Conservation (phyloP, 92 coral and sea anemone genomes). For the Actinernus sp. region DNA sequence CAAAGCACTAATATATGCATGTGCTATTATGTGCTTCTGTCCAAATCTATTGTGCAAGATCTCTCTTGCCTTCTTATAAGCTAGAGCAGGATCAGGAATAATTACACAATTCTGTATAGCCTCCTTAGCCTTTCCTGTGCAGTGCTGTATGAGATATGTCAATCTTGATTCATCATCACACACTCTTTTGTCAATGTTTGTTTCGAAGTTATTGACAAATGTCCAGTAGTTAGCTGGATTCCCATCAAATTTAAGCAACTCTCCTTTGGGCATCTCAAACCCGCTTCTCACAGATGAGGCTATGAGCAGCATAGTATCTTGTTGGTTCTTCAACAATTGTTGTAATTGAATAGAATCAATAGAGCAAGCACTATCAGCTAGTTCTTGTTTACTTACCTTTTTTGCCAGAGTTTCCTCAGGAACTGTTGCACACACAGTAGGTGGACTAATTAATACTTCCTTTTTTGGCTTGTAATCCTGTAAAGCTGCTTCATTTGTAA, state of each 20-base stretch:
- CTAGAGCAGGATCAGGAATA: slow-evolving; percentile 19
- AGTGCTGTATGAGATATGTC: slow-evolving; percentile 45
- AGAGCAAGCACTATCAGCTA: neutral
- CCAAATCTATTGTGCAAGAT: slow-evolving; percentile 42
- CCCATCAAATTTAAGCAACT: slow-evolving; percentile 12
- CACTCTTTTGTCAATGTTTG: slow-evolving; percentile 30
- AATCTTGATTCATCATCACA: slow-evolving; percentile 22
- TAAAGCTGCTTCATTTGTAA: too few species aligned
- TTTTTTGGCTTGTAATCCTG: too few species aligned
- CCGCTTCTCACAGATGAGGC: neutral
- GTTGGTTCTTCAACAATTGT: neutral
- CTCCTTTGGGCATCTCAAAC: slow-evolving; percentile 11
- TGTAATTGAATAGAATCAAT: neutral
- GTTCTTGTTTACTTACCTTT: neutral
- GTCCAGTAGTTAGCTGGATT: slow-evolving; percentile 34
- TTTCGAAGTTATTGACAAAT: slow-evolving; percentile 44
- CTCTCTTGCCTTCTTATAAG: slow-evolving; percentile 39
- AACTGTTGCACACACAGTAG: too few species aligned
- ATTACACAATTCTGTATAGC: slow-evolving; percentile 40
- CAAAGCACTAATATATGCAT: slow-evolving; percentile 16
- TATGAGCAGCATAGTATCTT: slow-evolving; percentile 10
- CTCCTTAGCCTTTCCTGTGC: slow-evolving; percentile 30
- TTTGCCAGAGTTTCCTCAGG: too few species aligned
- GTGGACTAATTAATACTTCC: too few species aligned
- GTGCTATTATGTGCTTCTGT: slow-evolving; percentile 30